Percentiles rank a stretch among this genome's conserved stretches.
These are phyloP conservation scores for Aphaenogaster floridana DNA, from an alignment of 1,140 invertebrate genomes.

Conservation along the genomic window DNA sequence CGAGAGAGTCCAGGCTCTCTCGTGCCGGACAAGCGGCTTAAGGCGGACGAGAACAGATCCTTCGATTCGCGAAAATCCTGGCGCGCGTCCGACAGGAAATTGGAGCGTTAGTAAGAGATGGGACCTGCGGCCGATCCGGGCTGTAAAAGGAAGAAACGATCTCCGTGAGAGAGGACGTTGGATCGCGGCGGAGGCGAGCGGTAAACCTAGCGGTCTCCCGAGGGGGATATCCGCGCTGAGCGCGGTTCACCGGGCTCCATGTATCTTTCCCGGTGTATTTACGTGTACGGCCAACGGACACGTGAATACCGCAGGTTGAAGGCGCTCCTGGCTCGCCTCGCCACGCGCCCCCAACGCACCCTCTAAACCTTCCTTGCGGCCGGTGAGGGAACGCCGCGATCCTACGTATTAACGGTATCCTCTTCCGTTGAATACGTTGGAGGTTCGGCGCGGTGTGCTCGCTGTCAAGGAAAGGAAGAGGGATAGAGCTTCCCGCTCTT, in stretches of 20 bases:
- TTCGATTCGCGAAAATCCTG: constrained; percentile 67
- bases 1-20: constrained; percentile 29
- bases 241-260: constrained; percentile 58
- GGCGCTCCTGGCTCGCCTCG: constrained; percentile 5
- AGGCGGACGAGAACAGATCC: constrained; percentile 53
- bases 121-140: background rate
- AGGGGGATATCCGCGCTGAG: constrained; percentile 41
- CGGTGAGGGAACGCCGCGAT: constrained; percentile 25
- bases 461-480: constrained; percentile 60
- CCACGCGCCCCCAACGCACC: constrained; percentile 1
- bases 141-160: constrained; percentile 54
- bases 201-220: constrained; percentile 65
- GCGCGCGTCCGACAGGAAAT: constrained; percentile 52
- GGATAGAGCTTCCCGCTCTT: constrained; percentile 36
- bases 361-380: constrained; percentile 25
- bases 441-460: background rate
- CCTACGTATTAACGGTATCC: constrained; percentile 42
- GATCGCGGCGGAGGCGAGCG: constrained; percentile 34
- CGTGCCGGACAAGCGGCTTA: constrained; percentile 47
- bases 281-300: constrained; percentile 57
- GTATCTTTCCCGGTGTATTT: constrained; percentile 71
- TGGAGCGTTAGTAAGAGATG: constrained; percentile 43
- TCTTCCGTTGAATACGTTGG: constrained; percentile 14
- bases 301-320: constrained; percentile 56
- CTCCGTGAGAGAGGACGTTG: constrained; percentile 15